Evolutionary conservation across 2,888 invertebrate genomes (phyloP), one percentile per base, ranked within the genome.

Genomic region (Ashinkailepas kermadecensis): DNA sequence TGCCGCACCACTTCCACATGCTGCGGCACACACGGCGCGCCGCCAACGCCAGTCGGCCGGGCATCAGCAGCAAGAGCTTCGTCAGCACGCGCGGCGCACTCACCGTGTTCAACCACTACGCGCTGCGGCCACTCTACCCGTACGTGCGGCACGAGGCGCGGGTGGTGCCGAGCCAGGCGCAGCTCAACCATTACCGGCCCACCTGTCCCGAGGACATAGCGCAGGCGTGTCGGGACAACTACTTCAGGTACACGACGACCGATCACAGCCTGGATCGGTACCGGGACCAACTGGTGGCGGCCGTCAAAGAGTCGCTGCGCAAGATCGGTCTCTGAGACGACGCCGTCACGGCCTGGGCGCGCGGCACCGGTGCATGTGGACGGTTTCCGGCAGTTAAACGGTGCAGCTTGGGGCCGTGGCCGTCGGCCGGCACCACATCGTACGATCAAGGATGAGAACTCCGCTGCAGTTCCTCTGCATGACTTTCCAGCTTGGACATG

Each of bases 31-130:
- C 89, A 64, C 86, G 89, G 65, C 89, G 92, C 81, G 91, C 92
- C 25, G 89, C 89, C 4, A 86, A 89, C 82, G 88, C 91, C 80
- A 92, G 92, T 85, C 90, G 90, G 7, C 88, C 89, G 83, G 92
- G 91, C 25, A 91, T 91, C 84, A 92, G 92, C 83, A 91, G 92
- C 81, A 93, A 93, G 87, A 93, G 93, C 86, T 91, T 93, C 86
- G 91, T 93, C 86, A 88, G 90, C 54, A 92, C 92, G 10, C 89
- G 89, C 84, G 90, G 90, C 83, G 90, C 92, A 58, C 87, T 92
- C 85, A 92, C 91, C 80, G 92, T 93, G 70, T 93, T 93, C 87
- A 93, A 93, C 87, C 93, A 93, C 86, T 93, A 93, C 86, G 91
- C 93, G 9, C 87, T 93, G 84, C 89, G 90, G 82, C 89, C 90